Base-by-base conservation (phyloP, 2,797 vertebrate species). In the Euthynnus affinis region DNA sequence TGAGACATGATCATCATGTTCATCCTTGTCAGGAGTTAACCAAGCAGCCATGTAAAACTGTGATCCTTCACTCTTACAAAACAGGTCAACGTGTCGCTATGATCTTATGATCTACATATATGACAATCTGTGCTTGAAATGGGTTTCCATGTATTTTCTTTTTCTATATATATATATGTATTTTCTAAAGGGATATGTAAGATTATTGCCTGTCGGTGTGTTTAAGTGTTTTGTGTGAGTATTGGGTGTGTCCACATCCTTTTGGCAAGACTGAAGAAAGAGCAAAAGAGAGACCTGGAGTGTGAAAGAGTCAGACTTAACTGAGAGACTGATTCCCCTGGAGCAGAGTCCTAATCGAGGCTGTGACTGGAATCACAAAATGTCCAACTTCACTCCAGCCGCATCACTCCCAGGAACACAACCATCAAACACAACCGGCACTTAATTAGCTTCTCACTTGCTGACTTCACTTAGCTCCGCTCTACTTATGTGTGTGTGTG, bases 391-490 rank as follows among this genome's bases (percentile, higher is more conserved):
- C 52, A 69, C 82, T 82, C 49, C 46, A 65, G 70, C 81, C 25
- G 58, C 60, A 75, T 78, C 79, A 90, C 78, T 88, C 82, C 60
- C 79, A 91, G 79, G 70, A 91, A 88, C 83, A 76, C 60, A 78
- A 67, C 70, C 80, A 85, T 86, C 81, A 85, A 73, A 88, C 78
- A 63, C 77, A 84, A 87, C 60, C 80, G 57, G 63, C 78, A 84
- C 78, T 90, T 91, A 89, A 94, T 94, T 91, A 89, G 83, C 82
- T 85, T 74, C 86, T 89, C 87, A 82, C 84, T 93, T 52, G 80
- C 83, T 74, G 80, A 84, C 81, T 92, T 87, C 82, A 67, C 62
- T 86, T 85, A 65, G 74, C 76, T 83, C 56, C 44, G 71, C 80
- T 83, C 42, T 61, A 59, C 63, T 72, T 23, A 44, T 55, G 48